phyloP scores from a whole-genome alignment of 2,113 vertebrate genomes.

The Syrmaticus mikado region DNA sequence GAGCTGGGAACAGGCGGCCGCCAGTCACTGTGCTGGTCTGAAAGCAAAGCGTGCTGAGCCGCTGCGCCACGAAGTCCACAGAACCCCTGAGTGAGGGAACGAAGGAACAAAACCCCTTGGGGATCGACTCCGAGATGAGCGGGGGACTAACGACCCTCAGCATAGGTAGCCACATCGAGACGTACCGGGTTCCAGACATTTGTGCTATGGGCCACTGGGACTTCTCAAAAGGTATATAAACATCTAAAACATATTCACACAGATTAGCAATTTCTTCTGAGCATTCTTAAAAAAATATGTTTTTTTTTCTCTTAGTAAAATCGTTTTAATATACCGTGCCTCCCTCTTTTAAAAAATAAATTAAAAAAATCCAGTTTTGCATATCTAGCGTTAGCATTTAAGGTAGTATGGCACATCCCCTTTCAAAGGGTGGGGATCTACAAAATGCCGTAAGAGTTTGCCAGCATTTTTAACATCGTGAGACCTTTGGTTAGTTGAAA shows the following conservation, averaged over 20 bases:
- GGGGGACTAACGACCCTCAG: constrained; percentile 80
- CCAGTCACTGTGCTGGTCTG: constrained; percentile 34
- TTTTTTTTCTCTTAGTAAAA: constrained; percentile 90
- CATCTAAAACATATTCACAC: constrained; percentile 89
- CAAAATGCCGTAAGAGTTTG: constrained; percentile 85
- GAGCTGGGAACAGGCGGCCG: no score
- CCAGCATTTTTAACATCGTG: constrained; percentile 83
- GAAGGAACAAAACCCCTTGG: not conserved
- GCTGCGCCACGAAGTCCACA: constrained; percentile 72
- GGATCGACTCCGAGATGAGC: constrained; percentile 79
- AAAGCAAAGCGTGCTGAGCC: constrained; percentile 79
- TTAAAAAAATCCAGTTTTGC: constrained; percentile 94
- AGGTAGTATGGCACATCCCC: constrained; percentile 99
- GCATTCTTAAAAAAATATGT: constrained; percentile 92
- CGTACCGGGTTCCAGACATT: constrained; percentile 80
- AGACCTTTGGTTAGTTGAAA: constrained; percentile 99
- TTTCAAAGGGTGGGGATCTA: constrained; percentile 89
- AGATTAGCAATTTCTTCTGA: constrained; percentile 88
- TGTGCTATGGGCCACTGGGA: constrained; percentile 85
- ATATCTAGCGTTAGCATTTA: constrained; percentile 99
- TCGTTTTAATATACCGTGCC: constrained; percentile 89
- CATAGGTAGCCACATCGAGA: constrained; percentile 86
- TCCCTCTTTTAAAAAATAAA: constrained; percentile 92
- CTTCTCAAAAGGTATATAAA: constrained; percentile 87
- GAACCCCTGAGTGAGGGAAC: not conserved